These are phyloP conservation scores for Sporophila hypoxantha DNA, from an alignment of 2,113 vertebrate species.

Conservation along the genomic window DNA sequence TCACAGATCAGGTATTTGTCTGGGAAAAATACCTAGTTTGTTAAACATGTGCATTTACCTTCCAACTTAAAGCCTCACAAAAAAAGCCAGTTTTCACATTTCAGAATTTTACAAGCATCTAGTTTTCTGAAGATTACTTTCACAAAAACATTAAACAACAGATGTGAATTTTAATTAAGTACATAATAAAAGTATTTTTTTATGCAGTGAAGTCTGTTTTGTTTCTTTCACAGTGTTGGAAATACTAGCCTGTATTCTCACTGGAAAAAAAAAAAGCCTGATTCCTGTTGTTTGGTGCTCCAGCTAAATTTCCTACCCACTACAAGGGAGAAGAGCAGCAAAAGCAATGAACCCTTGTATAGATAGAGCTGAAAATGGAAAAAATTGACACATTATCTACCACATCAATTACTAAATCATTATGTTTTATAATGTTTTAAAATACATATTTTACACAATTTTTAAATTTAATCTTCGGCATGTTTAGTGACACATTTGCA, in stretches of 20 bases:
- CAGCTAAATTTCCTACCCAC: background rate
- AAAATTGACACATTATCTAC: constrained; percentile 17
- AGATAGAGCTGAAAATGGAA: background rate
- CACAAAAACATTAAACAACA: constrained; percentile 15
- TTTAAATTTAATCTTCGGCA: constrained; percentile 27
- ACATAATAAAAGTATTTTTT: background rate
- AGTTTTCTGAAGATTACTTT: constrained; percentile 2
- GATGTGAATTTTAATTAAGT: constrained; percentile 6
- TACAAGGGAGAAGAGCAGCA: background rate
- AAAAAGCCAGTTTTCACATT: background rate
- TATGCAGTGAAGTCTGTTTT: background rate
- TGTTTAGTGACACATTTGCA: constrained; percentile 28
- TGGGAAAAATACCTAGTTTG: background rate
- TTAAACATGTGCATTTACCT: background rate
- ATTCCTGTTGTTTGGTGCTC: background rate
- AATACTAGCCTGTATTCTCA: background rate
- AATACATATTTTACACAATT: constrained; percentile 28
- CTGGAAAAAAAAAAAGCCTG: background rate
- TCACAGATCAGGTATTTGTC: background rate
- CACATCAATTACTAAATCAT: constrained; percentile 37
- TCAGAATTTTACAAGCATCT: background rate
- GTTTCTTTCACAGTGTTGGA: background rate
- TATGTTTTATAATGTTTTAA: background rate
- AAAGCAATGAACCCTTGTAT: constrained; percentile 10
- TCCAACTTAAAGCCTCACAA: background rate